Evolutionary conservation across 2,888 invertebrate genomes (phyloP), one percentile per base, ranked within the genome.

Genomic region (Noctua pronuba): DNA sequence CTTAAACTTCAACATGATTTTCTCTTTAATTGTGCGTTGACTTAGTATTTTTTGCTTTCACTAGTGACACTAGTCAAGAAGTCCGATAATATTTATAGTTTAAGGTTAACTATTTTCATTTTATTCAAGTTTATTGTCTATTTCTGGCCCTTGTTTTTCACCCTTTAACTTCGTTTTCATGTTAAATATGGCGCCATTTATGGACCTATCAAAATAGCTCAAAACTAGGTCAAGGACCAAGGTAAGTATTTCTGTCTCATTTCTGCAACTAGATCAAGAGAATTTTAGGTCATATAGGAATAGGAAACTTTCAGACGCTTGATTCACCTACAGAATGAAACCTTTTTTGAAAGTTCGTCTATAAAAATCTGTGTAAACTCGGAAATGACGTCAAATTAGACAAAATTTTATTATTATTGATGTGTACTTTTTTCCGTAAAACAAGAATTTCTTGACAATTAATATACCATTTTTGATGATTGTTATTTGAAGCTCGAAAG

Each of bases 181-280:
- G 89, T 91, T 78, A 87, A 91, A 91, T 85, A 86, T 88, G 89
- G 90, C 92, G 92, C 91, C 80, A 77, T 72, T 41, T 72, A 69
- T 60, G 52, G 75, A 65, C 72, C 72, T 80, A 87, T 83, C 74
- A 79, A 77, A 82, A 86, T 85, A 77, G 82, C 83, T 90, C 77
- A 84, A 88, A 93, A 88, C 88, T 91, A 90, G 94, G 94, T 94
- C 94, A 94, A 93, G 93, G 92, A 90, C 86, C 84, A 86, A 88
- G 82, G 83, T 89, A 85, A 85, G 77, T 84, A 82, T 88, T 88
- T 89, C 90, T 84, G 70, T 93, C 92, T 92, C 91, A 77, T 90
- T 94, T 88, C 81, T 84, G 85, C 92, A 83, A 87, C 88, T 87
- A 87, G 85, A 87, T 85, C 88, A 86, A 73, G 85, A 86, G 84